Evolutionary conservation across 2,888 invertebrate genomes (phyloP).

Genomic region (Malthinus flaveolus): DNA sequence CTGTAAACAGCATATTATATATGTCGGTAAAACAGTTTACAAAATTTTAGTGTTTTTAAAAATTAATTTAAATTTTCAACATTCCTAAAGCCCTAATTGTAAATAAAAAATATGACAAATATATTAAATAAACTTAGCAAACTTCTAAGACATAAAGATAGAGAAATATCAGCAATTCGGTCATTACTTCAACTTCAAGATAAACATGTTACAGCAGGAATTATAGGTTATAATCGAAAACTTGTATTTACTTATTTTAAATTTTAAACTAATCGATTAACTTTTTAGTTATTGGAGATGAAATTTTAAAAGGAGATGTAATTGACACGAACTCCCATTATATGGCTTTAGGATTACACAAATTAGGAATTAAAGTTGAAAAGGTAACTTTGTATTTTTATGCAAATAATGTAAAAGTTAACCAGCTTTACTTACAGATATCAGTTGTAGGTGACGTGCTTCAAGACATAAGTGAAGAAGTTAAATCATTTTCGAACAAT

Average conservation of each 20-base stretch:
- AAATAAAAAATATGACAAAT: too few relatives aligned
- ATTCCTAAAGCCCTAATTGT: too few relatives aligned
- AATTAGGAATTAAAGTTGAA: slow-evolving; percentile 65
- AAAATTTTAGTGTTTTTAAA: too few relatives aligned
- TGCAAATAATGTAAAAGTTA: not conserved
- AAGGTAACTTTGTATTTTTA: slow-evolving; percentile 49
- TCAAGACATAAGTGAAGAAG: slow-evolving; percentile 65
- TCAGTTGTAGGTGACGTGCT: slow-evolving; percentile 69
- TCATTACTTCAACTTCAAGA: not conserved
- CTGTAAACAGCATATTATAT: too few relatives aligned
- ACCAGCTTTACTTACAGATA: slow-evolving; percentile 55
- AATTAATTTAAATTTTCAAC: too few relatives aligned
- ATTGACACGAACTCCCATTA: slow-evolving; percentile 70
- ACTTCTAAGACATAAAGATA: too few relatives aligned
- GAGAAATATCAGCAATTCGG: too few relatives aligned
- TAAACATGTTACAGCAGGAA: slow-evolving; percentile 41
- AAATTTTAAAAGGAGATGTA: slow-evolving; percentile 73
- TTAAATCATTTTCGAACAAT: slow-evolving; percentile 60
- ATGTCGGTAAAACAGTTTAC: too few relatives aligned
- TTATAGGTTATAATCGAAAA: slow-evolving; percentile 34
- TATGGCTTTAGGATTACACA: slow-evolving; percentile 63
- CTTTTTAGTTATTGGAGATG: slow-evolving; percentile 71
- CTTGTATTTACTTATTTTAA: not conserved
- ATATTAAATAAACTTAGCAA: too few relatives aligned
- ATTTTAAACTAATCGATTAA: not conserved